Evolutionary conservation across 2,888 invertebrate genomes (phyloP).

Genomic region (Dicyrtomina minuta): DNA sequence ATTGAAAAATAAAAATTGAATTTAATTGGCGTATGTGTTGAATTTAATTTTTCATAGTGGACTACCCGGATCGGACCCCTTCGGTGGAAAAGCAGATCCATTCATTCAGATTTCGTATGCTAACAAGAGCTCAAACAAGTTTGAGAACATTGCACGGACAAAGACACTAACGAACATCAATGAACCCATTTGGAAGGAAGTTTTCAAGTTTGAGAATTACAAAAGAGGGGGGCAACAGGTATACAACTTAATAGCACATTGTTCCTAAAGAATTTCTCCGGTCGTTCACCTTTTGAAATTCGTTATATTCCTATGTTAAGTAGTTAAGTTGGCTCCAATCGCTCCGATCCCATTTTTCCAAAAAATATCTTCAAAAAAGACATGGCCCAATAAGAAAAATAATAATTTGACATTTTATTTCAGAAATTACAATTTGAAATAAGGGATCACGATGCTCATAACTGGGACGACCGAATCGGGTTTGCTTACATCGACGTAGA

Average conservation of each 20-base stretch:
- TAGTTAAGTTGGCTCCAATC: too few relatives aligned
- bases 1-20: background rate
- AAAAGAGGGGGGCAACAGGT: slow-evolving; percentile 16
- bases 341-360: too few relatives aligned
- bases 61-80: slow-evolving; percentile 16
- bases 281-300: background rate
- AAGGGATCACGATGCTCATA: slow-evolving; percentile 22
- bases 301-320: too few relatives aligned
- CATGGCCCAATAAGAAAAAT: too few relatives aligned
- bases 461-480: slow-evolving; percentile 27
- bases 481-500: slow-evolving; percentile 27
- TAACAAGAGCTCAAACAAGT: background rate
- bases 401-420: too few relatives aligned
- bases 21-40: background rate
- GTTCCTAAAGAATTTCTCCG: too few relatives aligned
- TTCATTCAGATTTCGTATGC: slow-evolving; percentile 25
- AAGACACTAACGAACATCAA: slow-evolving; percentile 1
- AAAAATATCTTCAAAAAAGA: too few relatives aligned
- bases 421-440: slow-evolving; percentile 21
- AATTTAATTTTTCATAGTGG: slow-evolving; percentile 19
- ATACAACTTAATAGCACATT: too few relatives aligned
- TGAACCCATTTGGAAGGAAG: slow-evolving; percentile 23
- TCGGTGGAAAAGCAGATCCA: slow-evolving; percentile 13
- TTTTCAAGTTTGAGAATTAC: slow-evolving; percentile 17
- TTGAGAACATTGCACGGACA: slow-evolving; percentile 16